Base-by-base conservation (phyloP, 2,888 invertebrate genomes). In the Lithophane socia region DNA sequence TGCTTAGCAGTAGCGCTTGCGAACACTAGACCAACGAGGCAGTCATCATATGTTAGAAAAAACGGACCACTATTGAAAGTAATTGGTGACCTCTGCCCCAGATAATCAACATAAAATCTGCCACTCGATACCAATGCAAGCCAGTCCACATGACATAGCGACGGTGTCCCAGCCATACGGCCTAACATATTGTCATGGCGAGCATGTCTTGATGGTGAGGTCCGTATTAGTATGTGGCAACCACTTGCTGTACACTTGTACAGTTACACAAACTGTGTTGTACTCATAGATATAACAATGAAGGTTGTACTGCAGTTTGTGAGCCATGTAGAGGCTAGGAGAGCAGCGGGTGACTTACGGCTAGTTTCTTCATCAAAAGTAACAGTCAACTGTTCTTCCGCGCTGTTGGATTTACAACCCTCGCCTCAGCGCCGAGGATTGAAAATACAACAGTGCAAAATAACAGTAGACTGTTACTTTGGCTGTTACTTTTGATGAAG, bases 261-360 rank as follows among this genome's bases (percentile, higher is more conserved):
- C 87, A 84, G 86, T 87, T 87, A 87, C 65, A 79, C 73, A 79
- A 79, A 87, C 73, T 67, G 66, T 67, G 66, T 52, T 56, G 64
- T 56, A 75, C 60, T 77, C 37, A 37, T 37, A 37, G 37, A 5
- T 37, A 5, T 37, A 37, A 37, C 5, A 37, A 37, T 5, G 37
- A 37, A 37, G 37, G 66, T 52, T 56, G 66, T 56, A 75, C 60
- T 77, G 77, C 75, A 80, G 63, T 75, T 73, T 68, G 70, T 80
- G 58, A 77, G 42, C 52, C 52, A 29, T 4, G 18, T 21, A 18
- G 60, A 9, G 74, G 86, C 86, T 29, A 73, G 1, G 42, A 77
- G 49, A 75, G 1, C 44, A 21, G 86, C 84, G 84, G 13, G 12
- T 4, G 12, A 61, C 1, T 52, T 9, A 49, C 29, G 29, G 29